Percentiles rank a stretch among this genome's conserved stretches.
Evolutionary conservation across 2,113 vertebrate genomes (phyloP).

Genomic region (Glaucomys volans): DNA sequence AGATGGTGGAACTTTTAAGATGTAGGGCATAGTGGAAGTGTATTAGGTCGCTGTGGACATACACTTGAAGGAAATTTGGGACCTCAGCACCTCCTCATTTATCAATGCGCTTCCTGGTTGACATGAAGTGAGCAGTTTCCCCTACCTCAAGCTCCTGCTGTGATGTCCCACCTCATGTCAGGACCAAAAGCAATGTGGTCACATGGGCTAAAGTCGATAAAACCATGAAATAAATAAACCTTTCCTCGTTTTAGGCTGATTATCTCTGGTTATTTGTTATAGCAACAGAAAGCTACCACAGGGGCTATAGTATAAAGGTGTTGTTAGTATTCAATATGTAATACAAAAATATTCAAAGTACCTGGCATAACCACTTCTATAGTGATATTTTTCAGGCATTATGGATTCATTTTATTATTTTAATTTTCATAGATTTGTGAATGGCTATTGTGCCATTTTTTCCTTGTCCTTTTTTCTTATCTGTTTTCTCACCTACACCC

Average conservation of each 20-base stretch:
- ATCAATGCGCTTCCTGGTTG: not conserved
- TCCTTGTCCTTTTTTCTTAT: not conserved
- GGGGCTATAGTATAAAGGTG: not conserved
- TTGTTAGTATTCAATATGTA: not conserved
- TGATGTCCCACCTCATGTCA: no score
- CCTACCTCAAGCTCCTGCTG: not conserved
- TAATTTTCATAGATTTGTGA: not conserved
- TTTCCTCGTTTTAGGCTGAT: not conserved
- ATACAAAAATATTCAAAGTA: not conserved
- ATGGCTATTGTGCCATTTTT: not conserved
- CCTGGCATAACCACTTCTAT: not conserved
- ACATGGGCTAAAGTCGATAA: no score
- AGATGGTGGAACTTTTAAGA: not conserved
- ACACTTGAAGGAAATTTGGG: no score
- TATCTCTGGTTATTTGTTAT: not conserved
- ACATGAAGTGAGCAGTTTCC: not conserved
- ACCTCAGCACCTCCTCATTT: not conserved
- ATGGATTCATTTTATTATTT: not conserved
- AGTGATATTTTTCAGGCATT: not conserved
- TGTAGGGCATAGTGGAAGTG: no score
- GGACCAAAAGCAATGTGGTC: not conserved
- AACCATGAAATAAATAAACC: not conserved
- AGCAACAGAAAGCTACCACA: not conserved
- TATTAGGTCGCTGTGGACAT: no score
- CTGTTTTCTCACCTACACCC: not conserved